Evolutionary conservation across 2,797 vertebrate genomes (phyloP).

Genomic region (Calcarius lapponicus): DNA sequence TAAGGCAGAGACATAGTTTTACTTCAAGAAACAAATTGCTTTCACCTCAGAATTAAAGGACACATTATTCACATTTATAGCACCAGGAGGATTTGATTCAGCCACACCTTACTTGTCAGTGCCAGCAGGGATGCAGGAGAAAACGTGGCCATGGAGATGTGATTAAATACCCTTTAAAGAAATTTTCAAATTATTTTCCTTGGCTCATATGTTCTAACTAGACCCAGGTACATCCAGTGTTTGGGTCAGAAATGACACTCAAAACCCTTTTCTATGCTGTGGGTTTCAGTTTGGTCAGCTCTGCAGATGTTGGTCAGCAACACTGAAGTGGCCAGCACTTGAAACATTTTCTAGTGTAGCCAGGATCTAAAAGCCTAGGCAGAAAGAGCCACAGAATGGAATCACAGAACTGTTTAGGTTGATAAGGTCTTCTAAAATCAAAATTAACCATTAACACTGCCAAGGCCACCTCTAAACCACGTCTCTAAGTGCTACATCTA

Average conservation of each 20-base stretch:
- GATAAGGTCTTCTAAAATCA: background rate
- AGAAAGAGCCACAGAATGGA: background rate
- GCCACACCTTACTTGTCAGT: background rate
- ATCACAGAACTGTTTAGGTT: background rate
- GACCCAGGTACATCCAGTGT: background rate
- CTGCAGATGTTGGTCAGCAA: background rate
- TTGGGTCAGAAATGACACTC: background rate
- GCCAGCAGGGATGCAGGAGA: background rate
- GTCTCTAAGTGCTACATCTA: background rate
- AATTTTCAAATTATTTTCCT: background rate
- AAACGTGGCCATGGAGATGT: background rate
- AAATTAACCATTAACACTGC: background rate
- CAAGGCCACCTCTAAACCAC: background rate
- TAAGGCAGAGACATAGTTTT: background rate
- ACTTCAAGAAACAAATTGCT: background rate
- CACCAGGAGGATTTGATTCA: background rate
- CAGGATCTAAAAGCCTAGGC: background rate
- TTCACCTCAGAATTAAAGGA: background rate
- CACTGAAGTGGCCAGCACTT: background rate
- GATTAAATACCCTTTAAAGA: background rate
- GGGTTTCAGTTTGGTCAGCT: background rate
- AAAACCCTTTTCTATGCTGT: background rate
- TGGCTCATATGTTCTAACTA: background rate
- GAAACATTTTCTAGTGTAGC: background rate
- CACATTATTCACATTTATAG: background rate